Conservation (phyloP, 2,113 vertebrate genomes). For the Chiloscyllium plagiosum region DNA sequence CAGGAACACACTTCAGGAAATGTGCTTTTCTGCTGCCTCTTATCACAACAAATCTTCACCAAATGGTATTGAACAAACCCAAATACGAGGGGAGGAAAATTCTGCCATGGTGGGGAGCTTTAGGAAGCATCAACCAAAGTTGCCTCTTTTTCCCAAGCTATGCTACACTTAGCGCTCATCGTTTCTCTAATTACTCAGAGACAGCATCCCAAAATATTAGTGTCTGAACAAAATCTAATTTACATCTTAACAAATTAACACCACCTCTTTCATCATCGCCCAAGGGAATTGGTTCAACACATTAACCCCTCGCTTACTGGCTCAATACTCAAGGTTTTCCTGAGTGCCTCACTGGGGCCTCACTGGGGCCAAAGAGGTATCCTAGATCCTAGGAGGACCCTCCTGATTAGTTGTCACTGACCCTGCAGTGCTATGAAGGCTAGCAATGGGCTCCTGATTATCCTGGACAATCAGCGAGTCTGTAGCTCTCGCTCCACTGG, state of each 20-base stretch:
- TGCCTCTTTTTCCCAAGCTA: not conserved
- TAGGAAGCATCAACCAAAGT: not conserved
- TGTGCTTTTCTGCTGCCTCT: not conserved
- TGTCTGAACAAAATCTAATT: not conserved
- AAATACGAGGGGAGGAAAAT: not conserved
- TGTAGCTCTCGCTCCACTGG: not conserved
- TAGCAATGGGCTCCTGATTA: not conserved
- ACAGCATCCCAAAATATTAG: not conserved
- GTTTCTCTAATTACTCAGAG: not conserved
- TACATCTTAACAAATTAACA: not conserved
- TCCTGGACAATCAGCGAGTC: not conserved
- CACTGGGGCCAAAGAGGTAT: too few relatives aligned
- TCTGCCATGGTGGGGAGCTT: not conserved
- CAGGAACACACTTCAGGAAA: not conserved
- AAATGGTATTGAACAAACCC: not conserved
- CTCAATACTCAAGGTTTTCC: too few relatives aligned
- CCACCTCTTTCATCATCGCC: not conserved
- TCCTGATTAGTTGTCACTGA: not conserved
- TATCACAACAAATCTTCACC: not conserved
- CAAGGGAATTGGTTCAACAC: not conserved
- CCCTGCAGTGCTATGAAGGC: too few relatives aligned
- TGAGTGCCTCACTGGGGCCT: too few relatives aligned
- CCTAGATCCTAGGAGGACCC: too few relatives aligned
- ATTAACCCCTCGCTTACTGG: not conserved
- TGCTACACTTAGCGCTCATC: not conserved